Evolutionary conservation across 2,113 vertebrate species (phyloP), one percentile per base, ranked within the genome.

Genomic region (Oxyruncus cristatus): DNA sequence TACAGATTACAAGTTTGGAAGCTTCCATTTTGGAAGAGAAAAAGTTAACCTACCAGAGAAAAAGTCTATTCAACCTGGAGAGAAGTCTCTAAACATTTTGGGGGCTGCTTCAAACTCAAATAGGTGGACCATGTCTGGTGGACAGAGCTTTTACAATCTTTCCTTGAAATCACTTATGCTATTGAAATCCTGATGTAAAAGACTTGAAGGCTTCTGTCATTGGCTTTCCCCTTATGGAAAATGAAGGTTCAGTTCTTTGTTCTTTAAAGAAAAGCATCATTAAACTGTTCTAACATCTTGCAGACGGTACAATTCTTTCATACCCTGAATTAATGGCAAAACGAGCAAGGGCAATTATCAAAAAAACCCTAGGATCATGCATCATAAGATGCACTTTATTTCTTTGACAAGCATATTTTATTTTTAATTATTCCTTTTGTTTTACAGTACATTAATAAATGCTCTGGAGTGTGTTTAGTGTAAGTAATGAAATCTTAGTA

Each of bases 391-490:
- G 49, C 52, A 80, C 39, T 92, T 96, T 95, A 93, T 96, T 97
- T 95, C 95, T 95, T 93, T 92, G 91, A 96, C 93, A 97, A 90
- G 91, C 88, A 59, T 50, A 97, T 94, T 94, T 97, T 97, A 95
- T 93, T 97, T 97, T 95, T 96, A 95, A 97, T 97, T 96, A 97
- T 97, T 97, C 67, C 71, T 97, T 95, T 96, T 96, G 73, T 85
- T 97, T 97, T 95, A 95, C 93, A 96, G 73, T 97, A 93, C 96
- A 93, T 95, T 97, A 96, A 96, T 95, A 97, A 95, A 96, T 94
- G 96, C 82, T 97, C 94, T 94, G 63, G 92, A 96, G 94, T 95
- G 92, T 90, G 96, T 93, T 97, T 97, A 97, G 89, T 89, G 71
- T 80, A 96, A 97, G 92, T 93, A 96, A 96, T 93, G 85, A 96